These are phyloP conservation scores for Campopleginae sp. DNA, from an alignment of 2,888 invertebrate species.

Conservation along the genomic window DNA sequence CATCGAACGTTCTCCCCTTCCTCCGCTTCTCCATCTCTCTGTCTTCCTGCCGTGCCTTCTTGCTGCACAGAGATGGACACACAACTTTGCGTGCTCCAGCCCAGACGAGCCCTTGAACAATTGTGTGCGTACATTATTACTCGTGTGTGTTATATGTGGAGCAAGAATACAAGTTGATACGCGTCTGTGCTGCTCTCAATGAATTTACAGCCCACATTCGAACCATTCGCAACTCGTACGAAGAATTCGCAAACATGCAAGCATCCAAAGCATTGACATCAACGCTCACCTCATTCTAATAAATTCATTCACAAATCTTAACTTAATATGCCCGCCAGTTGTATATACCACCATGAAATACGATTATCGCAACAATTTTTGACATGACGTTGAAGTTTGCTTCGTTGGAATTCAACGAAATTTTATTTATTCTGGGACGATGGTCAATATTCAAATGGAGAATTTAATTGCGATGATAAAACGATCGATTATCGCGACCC, in stretches of 20 bases:
- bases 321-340: background rate
- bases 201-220: constrained; percentile 34
- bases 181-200: constrained; percentile 32
- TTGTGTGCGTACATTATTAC: background rate
- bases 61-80: constrained; percentile 1
- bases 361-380: background rate
- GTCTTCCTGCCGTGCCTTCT: background rate
- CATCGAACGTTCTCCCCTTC: constrained; percentile 25
- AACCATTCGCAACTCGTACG: background rate
- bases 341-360: background rate
- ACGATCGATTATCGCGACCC: too few species aligned
- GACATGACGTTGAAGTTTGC: too few species aligned
- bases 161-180: constrained; percentile 32
- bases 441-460: too few species aligned
- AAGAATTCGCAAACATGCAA: constrained; percentile 15
- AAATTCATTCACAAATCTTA: background rate
- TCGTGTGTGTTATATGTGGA: constrained; percentile 33
- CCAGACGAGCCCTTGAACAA: constrained; percentile 3
- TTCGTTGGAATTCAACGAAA: too few species aligned
- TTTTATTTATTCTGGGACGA: too few species aligned
- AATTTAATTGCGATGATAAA: too few species aligned
- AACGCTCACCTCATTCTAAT: constrained; percentile 1
- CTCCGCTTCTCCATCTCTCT: background rate
- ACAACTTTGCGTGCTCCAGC: constrained; percentile 25
- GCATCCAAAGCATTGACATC: constrained; percentile 1